phyloP scores from a whole-genome alignment of 2,888 invertebrate species.

The Apotomis betuletana region DNA sequence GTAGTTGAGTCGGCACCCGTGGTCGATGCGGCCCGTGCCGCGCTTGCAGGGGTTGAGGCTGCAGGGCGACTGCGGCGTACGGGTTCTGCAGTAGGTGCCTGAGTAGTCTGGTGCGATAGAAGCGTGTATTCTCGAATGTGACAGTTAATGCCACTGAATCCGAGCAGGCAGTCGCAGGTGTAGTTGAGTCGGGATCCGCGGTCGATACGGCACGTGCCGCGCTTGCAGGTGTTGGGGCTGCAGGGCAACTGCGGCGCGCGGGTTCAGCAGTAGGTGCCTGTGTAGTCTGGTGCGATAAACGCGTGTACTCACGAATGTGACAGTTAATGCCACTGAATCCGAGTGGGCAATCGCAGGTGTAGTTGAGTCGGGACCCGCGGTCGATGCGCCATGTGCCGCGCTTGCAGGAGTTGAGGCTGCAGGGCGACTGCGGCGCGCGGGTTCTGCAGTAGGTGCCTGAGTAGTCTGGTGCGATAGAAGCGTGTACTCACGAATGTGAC shows the following conservation, averaged over 20 bases:
- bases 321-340: conserved; percentile 91
- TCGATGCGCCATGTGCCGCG: conserved; percentile 88
- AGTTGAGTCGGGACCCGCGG: conserved; percentile 84
- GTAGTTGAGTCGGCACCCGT: conserved; percentile 84
- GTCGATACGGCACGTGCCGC: too few species aligned
- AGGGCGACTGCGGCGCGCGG: conserved; percentile 54
- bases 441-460: conserved; percentile 71
- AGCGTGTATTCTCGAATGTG: conserved; percentile 85
- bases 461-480: conserved; percentile 54
- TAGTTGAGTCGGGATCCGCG: conserved; percentile 83
- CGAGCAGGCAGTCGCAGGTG: conserved; percentile 91
- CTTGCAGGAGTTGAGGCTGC: conserved; percentile 84
- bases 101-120: neutral
- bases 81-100: too few species aligned
- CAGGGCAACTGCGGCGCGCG: too few species aligned
- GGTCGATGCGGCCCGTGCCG: too few species aligned
- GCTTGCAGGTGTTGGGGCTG: too few species aligned
- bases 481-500: conserved; percentile 87
- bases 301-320: conserved; percentile 85
- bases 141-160: conserved; percentile 90
- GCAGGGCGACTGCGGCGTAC: too few species aligned
- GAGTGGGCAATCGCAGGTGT: conserved; percentile 90
- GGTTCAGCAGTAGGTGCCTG: too few species aligned
- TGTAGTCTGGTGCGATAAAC: neutral
- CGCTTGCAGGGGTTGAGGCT: too few species aligned